Base-by-base conservation (phyloP, 2,113 vertebrate genomes). In the Corynorhinus townsendii region DNA sequence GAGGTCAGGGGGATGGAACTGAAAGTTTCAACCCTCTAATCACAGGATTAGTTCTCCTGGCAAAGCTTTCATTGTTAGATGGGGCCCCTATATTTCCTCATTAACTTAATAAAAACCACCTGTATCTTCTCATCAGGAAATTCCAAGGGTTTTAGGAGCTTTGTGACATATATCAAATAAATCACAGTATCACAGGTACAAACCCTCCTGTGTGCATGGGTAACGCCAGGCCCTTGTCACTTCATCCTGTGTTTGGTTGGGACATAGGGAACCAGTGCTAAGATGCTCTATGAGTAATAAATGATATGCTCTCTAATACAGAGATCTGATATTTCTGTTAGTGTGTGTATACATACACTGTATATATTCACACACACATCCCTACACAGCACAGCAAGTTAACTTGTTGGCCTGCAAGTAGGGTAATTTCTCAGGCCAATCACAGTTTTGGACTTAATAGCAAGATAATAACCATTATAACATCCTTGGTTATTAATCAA, bases 401-500 rank as follows among this genome's bases (percentile, higher is more conserved):
- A 35, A 56, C 52, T 66, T 40, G 15, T 56, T 59, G 71, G 38
- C 49, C 68, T 84, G 30, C 38, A 80, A 52, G 47, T 30, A 79
- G 14, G 35, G 54, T 69, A 86, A 66, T 1, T 49, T 81, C 43
- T 77, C 52, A 72, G 28, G 2, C 26, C 22, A 35, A 22, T 71
- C 35, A 56, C 33, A 38, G 40, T 59, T 88, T 84, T 24, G 22
- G 15, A 40, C 40, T 83, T 88, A 72, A 52, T 8, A 73, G 56
- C 26, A 80, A 76, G 47, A 68, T 43, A 54, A 76, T 68, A 75
- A 69, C 84, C 33, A 75, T 93, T 73, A 72, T 56, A 76, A 66
- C 16, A 89, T 54, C n/a, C 83, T 95, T 77, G 40, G 49, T 38
- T 43, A 82, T 73, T 89, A 91, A 86, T 95, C 49, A 95, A 91